Conservation (phyloP, 2,888 invertebrate genomes). For the Ditylenchus weischeri region DNA sequence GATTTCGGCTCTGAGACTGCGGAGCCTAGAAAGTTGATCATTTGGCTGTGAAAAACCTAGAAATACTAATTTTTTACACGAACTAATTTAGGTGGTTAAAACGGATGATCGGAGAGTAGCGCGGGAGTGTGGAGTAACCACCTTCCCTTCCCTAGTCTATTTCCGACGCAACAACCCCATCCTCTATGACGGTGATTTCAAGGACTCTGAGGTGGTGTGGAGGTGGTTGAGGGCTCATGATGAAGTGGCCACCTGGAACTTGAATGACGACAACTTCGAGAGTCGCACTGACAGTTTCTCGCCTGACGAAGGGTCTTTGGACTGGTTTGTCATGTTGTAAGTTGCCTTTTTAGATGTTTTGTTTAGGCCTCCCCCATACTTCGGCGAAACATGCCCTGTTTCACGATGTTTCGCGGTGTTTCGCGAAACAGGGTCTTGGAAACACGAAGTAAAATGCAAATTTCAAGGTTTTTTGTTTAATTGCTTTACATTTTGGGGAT, state of each 20-base stretch:
- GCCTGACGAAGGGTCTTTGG: conserved; percentile 55
- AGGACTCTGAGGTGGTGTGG: conserved; percentile 53
- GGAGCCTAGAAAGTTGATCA: too few species aligned
- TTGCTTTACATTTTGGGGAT: too few species aligned
- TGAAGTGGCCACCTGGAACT: conserved; percentile 49
- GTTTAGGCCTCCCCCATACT: too few species aligned
- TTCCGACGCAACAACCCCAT: conserved; percentile 93
- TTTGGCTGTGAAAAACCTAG: too few species aligned
- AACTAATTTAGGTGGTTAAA: conserved; percentile 47
- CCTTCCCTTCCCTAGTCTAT: conserved; percentile 91
- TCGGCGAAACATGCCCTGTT: too few species aligned
- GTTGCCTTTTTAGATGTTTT: conserved; percentile 19
- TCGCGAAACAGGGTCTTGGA: too few species aligned
- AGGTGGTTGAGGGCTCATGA: conserved; percentile 58
- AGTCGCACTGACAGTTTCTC: conserved; percentile 48
- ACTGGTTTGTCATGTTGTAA: conserved; percentile 57
- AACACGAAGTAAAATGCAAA: too few species aligned
- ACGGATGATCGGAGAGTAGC: conserved; percentile 66
- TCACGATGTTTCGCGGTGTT: too few species aligned
- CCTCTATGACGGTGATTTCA: conserved; percentile 79
- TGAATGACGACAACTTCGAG: conserved; percentile 58
- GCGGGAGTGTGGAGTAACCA: conserved; percentile 90
- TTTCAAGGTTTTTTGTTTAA: too few species aligned
- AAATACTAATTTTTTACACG: too few species aligned
- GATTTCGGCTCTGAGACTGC: too few species aligned